Evolutionary conservation across 2,888 invertebrate species (phyloP).

Genomic region (Meandrusa payeni): DNA sequence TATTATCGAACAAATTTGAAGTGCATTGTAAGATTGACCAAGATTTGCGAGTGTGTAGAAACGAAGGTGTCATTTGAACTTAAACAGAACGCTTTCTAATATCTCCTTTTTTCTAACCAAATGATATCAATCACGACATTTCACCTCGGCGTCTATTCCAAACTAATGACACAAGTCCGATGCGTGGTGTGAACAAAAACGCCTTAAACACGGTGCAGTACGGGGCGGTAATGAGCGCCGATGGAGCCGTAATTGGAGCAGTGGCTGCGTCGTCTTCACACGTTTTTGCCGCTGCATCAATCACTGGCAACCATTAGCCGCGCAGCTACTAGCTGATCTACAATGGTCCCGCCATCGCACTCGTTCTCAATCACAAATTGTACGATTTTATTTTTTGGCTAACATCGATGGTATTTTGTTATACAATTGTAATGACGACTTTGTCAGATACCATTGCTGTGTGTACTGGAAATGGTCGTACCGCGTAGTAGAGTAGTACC

Average conservation of each 20-base stretch:
- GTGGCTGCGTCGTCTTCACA: conserved; percentile 35
- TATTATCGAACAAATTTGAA: too few species aligned
- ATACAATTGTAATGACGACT: too few species aligned
- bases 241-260: conserved; percentile 38
- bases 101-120: conserved; percentile 1
- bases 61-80: too few species aligned
- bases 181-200: conserved; percentile 10
- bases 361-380: too few species aligned
- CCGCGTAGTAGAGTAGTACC: too few species aligned
- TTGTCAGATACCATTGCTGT: too few species aligned
- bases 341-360: conserved; percentile 2
- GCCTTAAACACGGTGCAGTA: conserved; percentile 8
- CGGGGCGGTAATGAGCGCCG: conserved; percentile 27
- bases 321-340: conserved; percentile 27
- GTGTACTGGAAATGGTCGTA: too few species aligned
- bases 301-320: conserved; percentile 27
- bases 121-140: conserved; percentile 7
- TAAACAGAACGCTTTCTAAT: conserved; percentile 1
- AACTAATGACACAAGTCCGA: conserved; percentile 11
- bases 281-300: conserved; percentile 44
- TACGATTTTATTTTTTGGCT: too few species aligned
- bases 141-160: conserved; percentile 9
- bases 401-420: too few species aligned
- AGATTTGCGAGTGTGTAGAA: too few species aligned
- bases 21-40: too few species aligned